Base-by-base conservation (phyloP, 2,113 vertebrate species). In the Toxostoma redivivum region DNA sequence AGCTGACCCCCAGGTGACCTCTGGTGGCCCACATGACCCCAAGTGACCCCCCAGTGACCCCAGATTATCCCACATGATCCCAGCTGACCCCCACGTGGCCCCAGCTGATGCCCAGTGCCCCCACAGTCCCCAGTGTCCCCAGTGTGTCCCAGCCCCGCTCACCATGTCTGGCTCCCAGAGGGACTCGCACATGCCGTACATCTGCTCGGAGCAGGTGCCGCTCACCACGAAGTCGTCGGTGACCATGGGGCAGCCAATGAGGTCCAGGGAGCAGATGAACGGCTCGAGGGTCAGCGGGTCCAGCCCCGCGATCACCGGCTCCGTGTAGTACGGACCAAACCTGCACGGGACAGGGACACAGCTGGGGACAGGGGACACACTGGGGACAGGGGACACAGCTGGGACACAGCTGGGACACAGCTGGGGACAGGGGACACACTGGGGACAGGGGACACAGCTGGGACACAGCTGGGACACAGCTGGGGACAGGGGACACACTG, bases 101-200 rank as follows among this genome's bases (percentile, higher is more conserved):
- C 38, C 20, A 15, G 4, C 13, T 23, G 21, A 12, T 5, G 14
- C 30, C 30, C 61, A 31, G 20, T 45, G 20, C 9, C 44, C 44
- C 44, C 44, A 10, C 44, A 21, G 45, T 22, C 21, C 45, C 45
- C 58, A 13, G 22, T 9, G 18, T 7, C 42, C 42, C 42, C 44
- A n/a, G 5, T 15, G 9, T 48, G 44, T 6, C 9, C 31, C 47
- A 20, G 42, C 14, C 33, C 3, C 40, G 1, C 99, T 99, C 85
- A 99, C 99, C 99, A 99, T 98, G 95, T 99, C 95, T 2, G 99
- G 99, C 96, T 99, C 99, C 99, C 99, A 99, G 85, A 99, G 98
- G 44, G 99, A 99, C 91, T 99, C 99, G 0, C 99, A 99, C 99
- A 99, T 99, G 64, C 99, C 99, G 0, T 99, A 99, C 99, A 99